A percentile compares a stretch with the other conserved stretches of the same genome.
These are phyloP conservation scores for Antheraea pernyi DNA, from an alignment of 1,140 invertebrate genomes.

Conservation along the genomic window DNA sequence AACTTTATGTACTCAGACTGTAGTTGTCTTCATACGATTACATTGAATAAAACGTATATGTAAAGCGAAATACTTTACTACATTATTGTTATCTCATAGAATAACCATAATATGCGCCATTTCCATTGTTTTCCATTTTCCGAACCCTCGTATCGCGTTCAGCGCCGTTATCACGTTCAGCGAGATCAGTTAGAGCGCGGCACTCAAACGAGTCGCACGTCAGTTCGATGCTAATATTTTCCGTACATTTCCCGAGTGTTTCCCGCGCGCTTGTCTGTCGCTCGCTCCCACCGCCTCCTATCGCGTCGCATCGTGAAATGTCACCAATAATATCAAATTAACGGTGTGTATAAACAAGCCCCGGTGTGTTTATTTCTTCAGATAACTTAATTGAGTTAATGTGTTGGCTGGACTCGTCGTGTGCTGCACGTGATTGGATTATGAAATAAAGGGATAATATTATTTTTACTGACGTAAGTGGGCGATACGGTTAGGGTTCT, in stretches of 20 bases:
- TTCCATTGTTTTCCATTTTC: conserved; percentile 72
- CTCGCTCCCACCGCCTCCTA: conserved; percentile 23
- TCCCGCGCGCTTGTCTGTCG: conserved; percentile 32
- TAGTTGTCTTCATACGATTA: neutral
- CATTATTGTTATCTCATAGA: conserved; percentile 32
- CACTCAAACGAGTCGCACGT: conserved; percentile 28
- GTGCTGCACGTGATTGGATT: conserved; percentile 59
- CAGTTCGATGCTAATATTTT: conserved; percentile 30
- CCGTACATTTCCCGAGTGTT: conserved; percentile 49
- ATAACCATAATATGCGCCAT: conserved; percentile 36
- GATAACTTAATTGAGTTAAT: conserved; percentile 52
- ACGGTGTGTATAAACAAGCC: conserved; percentile 46
- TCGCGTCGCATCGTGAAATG: conserved; percentile 36
- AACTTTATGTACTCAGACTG: too few species aligned
- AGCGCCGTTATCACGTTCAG: conserved; percentile 54
- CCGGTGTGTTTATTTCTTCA: conserved; percentile 28
- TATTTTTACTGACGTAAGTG: conserved; percentile 62
- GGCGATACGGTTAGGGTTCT: conserved; percentile 35
- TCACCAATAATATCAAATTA: conserved; percentile 39
- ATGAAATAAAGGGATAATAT: conserved; percentile 49
- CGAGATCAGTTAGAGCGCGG: conserved; percentile 54
- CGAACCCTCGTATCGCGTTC: conserved; percentile 41
- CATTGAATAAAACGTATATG: neutral
- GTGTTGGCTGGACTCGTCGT: conserved; percentile 39
- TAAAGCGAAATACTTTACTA: conserved; percentile 18